A percentile compares a stretch with the other conserved stretches of the same genome.
Evolutionary conservation across 2,113 vertebrate genomes (phyloP).

Genomic region (Neofelis nebulosa): DNA sequence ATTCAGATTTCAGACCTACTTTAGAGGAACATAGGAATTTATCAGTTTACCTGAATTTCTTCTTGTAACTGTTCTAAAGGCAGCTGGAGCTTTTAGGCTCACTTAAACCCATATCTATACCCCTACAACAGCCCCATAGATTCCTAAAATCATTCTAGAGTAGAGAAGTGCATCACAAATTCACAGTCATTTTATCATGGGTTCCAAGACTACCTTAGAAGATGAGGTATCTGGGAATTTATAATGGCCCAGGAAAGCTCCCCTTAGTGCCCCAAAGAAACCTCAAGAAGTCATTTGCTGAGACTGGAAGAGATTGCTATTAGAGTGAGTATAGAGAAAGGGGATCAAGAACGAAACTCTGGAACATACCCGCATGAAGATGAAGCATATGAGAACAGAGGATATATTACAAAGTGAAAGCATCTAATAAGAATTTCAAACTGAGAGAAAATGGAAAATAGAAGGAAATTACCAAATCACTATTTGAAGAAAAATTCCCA

Average conservation of each 20-base stretch:
- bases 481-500: not conserved
- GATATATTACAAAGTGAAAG: not conserved
- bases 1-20: not conserved
- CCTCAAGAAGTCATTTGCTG: not conserved
- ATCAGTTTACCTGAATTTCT: not conserved
- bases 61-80: constrained; percentile 25
- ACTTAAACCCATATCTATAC: not conserved
- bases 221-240: not conserved
- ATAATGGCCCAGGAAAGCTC: not conserved
- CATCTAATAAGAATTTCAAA: not conserved
- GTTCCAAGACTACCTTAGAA: not conserved
- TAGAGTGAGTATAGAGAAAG: not conserved
- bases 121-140: not conserved
- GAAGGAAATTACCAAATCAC: not conserved
- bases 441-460: not conserved
- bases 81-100: not conserved
- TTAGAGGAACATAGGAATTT: not conserved
- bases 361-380: not conserved
- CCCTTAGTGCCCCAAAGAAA: not conserved
- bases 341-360: not conserved
- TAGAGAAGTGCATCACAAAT: not conserved
- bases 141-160: not conserved
- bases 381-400: not conserved
- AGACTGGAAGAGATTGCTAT: not conserved
- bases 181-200: not conserved